Conservation (phyloP, 1,140 invertebrate genomes). For the Leptestheria dahalacensis region DNA sequence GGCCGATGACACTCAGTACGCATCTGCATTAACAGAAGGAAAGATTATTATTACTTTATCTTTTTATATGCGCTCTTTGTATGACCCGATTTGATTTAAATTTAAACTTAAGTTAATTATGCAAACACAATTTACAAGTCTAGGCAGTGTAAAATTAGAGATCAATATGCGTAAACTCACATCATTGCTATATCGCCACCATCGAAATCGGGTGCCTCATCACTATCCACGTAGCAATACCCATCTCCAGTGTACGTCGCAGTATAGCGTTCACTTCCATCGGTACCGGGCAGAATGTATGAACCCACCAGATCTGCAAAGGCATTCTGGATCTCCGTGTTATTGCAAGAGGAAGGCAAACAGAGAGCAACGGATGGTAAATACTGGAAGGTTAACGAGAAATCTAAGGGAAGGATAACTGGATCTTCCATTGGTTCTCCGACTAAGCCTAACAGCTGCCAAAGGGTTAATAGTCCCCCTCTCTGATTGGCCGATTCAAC, state of each 20-base stretch:
- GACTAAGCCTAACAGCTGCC: too few species aligned
- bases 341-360: neutral
- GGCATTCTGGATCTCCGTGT: neutral
- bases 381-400: too few species aligned
- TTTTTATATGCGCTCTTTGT: too few species aligned
- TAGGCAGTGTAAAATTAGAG: neutral
- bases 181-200: conserved; percentile 2
- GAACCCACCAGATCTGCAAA: neutral
- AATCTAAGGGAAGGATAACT: too few species aligned
- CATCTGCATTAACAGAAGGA: too few species aligned
- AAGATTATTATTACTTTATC: too few species aligned
- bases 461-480: too few species aligned
- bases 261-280: neutral
- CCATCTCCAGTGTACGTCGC: conserved; percentile 2
- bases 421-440: too few species aligned
- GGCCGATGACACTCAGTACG: conserved; percentile 3
- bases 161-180: neutral
- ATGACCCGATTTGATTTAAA: too few species aligned
- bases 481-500: too few species aligned
- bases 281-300: neutral
- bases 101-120: neutral
- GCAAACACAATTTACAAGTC: neutral
- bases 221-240: conserved; percentile 7
- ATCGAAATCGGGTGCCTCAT: neutral
- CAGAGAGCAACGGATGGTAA: neutral